Conservation (phyloP, 2,113 vertebrate species). For the Callopanchax toddi region DNA sequence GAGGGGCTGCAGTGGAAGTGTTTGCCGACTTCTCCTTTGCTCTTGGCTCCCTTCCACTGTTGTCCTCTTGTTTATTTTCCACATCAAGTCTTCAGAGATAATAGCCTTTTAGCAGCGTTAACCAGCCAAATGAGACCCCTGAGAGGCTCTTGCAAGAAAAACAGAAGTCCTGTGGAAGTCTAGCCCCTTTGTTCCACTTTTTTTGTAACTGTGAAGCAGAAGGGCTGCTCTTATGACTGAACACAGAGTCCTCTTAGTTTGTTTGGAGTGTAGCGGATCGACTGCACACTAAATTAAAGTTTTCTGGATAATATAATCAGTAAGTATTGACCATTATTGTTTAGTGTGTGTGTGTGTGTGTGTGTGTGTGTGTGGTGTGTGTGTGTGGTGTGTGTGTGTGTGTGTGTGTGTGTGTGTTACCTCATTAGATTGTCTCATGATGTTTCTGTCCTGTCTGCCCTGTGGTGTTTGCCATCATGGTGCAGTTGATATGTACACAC, state of each 20-base stretch:
- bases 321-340: slow-evolving; percentile 36
- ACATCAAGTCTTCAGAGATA: slow-evolving; percentile 59
- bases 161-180: slow-evolving; percentile 54
- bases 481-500: slow-evolving; percentile 65
- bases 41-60: slow-evolving; percentile 76
- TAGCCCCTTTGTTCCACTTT: slow-evolving; percentile 59
- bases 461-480: slow-evolving; percentile 30
- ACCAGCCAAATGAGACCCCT: slow-evolving; percentile 67
- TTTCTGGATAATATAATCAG: slow-evolving; percentile 32
- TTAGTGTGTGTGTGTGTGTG: slow-evolving; percentile 4
- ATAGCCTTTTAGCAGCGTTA: slow-evolving; percentile 50
- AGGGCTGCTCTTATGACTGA: slow-evolving; percentile 20
- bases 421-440: not conserved
- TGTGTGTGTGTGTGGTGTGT: too few relatives aligned
- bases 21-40: slow-evolving; percentile 47
- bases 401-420: not conserved
- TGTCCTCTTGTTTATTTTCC: slow-evolving; percentile 74
- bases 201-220: slow-evolving; percentile 30
- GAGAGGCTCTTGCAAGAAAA: slow-evolving; percentile 54
- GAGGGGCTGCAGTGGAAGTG: slow-evolving; percentile 52
- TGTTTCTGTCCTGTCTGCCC: not conserved
- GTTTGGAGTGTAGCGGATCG: slow-evolving; percentile 6
- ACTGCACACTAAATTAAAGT: slow-evolving; percentile 9
- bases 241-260: slow-evolving; percentile 16
- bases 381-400: too few relatives aligned